These are phyloP conservation scores for Oryzias javanicus DNA, from an alignment of 2,113 vertebrate genomes.

Conservation along the genomic window DNA sequence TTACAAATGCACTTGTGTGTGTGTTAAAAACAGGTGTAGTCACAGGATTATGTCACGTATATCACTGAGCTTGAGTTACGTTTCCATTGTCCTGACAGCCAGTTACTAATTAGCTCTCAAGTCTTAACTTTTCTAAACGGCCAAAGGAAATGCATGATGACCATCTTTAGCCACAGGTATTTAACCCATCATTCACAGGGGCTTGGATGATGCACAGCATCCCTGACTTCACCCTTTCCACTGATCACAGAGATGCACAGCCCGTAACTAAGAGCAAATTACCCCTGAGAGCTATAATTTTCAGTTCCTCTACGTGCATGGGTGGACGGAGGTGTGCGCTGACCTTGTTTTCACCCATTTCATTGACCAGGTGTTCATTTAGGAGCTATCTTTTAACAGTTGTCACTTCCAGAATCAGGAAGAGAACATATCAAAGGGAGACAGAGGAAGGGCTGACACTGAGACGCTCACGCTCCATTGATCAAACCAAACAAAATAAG, in stretches of 20 bases:
- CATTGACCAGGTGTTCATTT: constrained; percentile 29
- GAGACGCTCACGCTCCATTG: constrained; percentile 5
- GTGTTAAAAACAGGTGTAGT: no score
- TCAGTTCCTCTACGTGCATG: constrained; percentile 23
- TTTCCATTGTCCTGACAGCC: neutral
- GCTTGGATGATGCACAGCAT: constrained; percentile 2
- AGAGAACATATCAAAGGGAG: constrained; percentile 25
- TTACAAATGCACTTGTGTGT: no score
- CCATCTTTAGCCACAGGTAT: neutral
- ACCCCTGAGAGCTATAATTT: constrained; percentile 45
- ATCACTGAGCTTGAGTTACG: neutral
- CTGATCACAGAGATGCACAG: constrained; percentile 32
- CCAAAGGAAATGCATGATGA: neutral
- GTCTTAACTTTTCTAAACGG: neutral
- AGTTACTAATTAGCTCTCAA: neutral
- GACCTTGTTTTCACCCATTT: constrained; percentile 50
- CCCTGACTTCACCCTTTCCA: constrained; percentile 12
- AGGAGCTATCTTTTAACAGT: constrained; percentile 18
- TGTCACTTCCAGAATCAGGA: constrained; percentile 22
- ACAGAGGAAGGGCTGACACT: constrained; percentile 2
- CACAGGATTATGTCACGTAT: neutral
- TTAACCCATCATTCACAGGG: neutral
- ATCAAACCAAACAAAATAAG: neutral
- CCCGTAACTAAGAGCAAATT: constrained; percentile 29
- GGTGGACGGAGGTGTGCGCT: constrained; percentile 31